A percentile compares a stretch with the other conserved stretches of the same genome.
Conservation (phyloP, 2,888 invertebrate species). For the Cotesia congregata region DNA sequence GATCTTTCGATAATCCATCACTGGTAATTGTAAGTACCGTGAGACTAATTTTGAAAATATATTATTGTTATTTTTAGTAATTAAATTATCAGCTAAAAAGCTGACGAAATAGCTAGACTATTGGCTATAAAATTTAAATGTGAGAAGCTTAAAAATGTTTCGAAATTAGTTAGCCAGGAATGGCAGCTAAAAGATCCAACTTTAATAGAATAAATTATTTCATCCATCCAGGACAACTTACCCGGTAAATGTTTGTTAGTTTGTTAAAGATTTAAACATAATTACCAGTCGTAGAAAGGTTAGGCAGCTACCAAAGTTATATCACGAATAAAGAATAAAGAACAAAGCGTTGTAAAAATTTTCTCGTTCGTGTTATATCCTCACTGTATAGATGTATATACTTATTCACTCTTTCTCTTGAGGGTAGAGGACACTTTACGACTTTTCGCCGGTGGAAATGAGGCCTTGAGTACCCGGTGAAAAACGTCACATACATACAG, state of each 20-base stretch:
- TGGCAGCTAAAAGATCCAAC: neutral
- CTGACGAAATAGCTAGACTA: too few relatives aligned
- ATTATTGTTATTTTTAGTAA: too few relatives aligned
- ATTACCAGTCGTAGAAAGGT: conserved; percentile 1
- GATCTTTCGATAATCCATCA: neutral
- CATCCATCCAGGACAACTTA: conserved; percentile 2
- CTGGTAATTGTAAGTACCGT: conserved; percentile 63
- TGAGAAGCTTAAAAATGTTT: neutral
- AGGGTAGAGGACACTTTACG: conserved; percentile 31
- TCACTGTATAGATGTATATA: too few relatives aligned
- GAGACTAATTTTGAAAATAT: conserved; percentile 51
- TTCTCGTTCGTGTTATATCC: conserved; percentile 41
- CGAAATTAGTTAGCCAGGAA: neutral
- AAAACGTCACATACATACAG: conserved; percentile 19
- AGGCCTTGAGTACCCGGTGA: conserved; percentile 11
- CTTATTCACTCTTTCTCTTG: neutral
- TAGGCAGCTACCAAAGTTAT: neutral
- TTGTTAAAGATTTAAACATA: conserved; percentile 1
- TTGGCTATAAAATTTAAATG: too few relatives aligned
- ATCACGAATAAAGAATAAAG: conserved; percentile 10
- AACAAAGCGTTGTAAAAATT: conserved; percentile 39
- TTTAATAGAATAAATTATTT: conserved; percentile 20
- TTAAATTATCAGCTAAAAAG: too few relatives aligned
- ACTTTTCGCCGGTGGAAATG: conserved; percentile 30
- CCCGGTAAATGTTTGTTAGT: neutral